Conservation (phyloP, 1,140 invertebrate species). For the Drosophila nannoptera region DNA sequence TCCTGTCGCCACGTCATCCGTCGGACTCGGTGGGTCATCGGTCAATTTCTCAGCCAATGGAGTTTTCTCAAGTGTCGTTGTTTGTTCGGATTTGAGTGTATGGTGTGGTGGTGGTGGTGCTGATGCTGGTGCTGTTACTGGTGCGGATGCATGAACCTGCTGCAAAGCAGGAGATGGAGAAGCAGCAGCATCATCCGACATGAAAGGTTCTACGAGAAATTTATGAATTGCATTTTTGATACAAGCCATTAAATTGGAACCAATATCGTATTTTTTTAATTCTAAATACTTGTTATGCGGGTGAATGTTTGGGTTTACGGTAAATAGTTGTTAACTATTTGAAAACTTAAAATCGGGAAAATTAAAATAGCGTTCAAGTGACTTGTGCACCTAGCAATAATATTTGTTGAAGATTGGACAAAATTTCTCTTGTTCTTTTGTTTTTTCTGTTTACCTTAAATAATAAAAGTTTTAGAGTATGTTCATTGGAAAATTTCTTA, state of each 20-base stretch:
- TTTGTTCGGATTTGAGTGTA: constrained; percentile 67
- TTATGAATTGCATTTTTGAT: constrained; percentile 47
- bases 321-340: constrained; percentile 9
- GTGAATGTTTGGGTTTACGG: background rate
- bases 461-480: constrained; percentile 20
- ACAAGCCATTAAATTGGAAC: constrained; percentile 41
- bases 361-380: constrained; percentile 35
- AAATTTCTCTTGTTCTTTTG: constrained; percentile 24
- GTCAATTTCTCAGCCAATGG: constrained; percentile 75
- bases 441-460: constrained; percentile 58
- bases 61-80: constrained; percentile 69
- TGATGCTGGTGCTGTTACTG: constrained; percentile 51
- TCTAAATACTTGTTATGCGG: constrained; percentile 4
- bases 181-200: constrained; percentile 69
- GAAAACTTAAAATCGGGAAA: constrained; percentile 7
- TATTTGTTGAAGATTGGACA: constrained; percentile 46
- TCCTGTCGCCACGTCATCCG: constrained; percentile 67
- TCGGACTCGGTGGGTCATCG: constrained; percentile 65
- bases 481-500: constrained; percentile 40
- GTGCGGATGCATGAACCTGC: constrained; percentile 56
- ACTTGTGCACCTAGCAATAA: constrained; percentile 66
- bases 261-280: background rate
- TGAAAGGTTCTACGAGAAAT: constrained; percentile 73
- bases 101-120: constrained; percentile 58
- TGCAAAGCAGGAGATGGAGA: constrained; percentile 57